Evolutionary conservation across 92 coral and sea anemone species (phyloP), one percentile per base, ranked within the genome.

Genomic region (Epizoanthus fatuus): DNA sequence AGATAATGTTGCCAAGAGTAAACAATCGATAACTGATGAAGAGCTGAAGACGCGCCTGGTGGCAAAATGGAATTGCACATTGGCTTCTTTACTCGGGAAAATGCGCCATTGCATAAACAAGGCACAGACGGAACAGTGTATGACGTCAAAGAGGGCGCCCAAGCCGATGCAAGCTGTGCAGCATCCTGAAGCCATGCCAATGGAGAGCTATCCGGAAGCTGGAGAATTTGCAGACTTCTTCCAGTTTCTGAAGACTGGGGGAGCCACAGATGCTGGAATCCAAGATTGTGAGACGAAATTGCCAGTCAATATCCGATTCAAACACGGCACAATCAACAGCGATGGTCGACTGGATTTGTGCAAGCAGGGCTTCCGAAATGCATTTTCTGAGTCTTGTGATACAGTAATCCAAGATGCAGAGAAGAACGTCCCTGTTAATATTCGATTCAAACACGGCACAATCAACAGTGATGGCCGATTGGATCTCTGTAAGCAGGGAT

Each of bases 401-500:
- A 91, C 91, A 67, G 92, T 89, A 49, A 89, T 86, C 63, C 72
- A 89, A 64, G 92, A 89, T 52, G 92, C 91, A 29, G 83, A 52
- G 39, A 64, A 63, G 17, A 17, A 40, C 9, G 25, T 86, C n/a
- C 92, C 92, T 25, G 92, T 89, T 19, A 89, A 89, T 44, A 77
- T 89, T 17, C 92, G 90, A 42, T 89, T 89, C 79, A 74, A 85
- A 55, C 64, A 89, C 44, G 92, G 92, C 79, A 89, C 92, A 4
- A 49, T 89, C 37, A 89, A 89, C 91, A 89, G 86, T 53, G 92
- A 89, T 89, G 92, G 92, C 9, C 79, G 92, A 51, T 58, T 89
- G 73, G 92, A 89, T 56, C 44, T 89, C 79, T 89, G 92, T 86
- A 89, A 89, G 74, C 92, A 89, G 85, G 92, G 92, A 69, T 89